phyloP scores from a whole-genome alignment of 92 coral and sea anemone species.

The Virgularia gustaviana region DNA sequence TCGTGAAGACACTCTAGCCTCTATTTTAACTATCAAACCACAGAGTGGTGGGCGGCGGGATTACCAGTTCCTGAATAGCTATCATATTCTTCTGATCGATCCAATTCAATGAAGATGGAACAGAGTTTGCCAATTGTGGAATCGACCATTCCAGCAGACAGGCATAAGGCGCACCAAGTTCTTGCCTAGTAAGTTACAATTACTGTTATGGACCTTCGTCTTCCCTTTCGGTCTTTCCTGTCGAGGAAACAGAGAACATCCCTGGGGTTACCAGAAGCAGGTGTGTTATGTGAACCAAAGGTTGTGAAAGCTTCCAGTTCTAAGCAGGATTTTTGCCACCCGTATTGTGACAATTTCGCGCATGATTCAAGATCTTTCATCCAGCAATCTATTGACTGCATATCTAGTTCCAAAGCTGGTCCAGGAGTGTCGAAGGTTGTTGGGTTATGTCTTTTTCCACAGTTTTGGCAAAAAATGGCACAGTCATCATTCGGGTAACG shows the following conservation, averaged over 20 bases:
- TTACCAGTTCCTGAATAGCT: constrained; percentile 48
- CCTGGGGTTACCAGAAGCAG: constrained; percentile 2
- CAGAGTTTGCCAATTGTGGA: constrained; percentile 52
- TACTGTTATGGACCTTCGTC: constrained; percentile 16
- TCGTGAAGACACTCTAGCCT: constrained; percentile 29
- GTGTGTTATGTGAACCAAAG: constrained; percentile 8
- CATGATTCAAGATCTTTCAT: constrained; percentile 38
- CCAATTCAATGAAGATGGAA: constrained; percentile 36
- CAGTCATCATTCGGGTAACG: constrained; percentile 50
- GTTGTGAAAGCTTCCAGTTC: constrained; percentile 30
- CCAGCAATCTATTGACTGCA: constrained; percentile 32
- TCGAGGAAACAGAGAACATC: constrained; percentile 12
- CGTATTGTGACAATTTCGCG: not conserved
- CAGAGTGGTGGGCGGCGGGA: constrained; percentile 55
- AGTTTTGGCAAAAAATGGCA: constrained; percentile 24
- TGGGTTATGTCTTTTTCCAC: not conserved
- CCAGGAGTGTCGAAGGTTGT: not conserved
- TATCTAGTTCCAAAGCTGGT: not conserved
- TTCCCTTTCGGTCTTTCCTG: constrained; percentile 31
- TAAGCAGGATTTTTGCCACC: constrained; percentile 44
- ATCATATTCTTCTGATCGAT: constrained; percentile 58
- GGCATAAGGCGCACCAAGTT: constrained; percentile 27
- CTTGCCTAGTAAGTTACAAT: constrained; percentile 13
- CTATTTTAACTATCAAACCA: constrained; percentile 24
- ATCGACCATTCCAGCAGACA: constrained; percentile 66